Base-by-base conservation (phyloP, 1,140 invertebrate species). In the Phenacoccus solenopsis region DNA sequence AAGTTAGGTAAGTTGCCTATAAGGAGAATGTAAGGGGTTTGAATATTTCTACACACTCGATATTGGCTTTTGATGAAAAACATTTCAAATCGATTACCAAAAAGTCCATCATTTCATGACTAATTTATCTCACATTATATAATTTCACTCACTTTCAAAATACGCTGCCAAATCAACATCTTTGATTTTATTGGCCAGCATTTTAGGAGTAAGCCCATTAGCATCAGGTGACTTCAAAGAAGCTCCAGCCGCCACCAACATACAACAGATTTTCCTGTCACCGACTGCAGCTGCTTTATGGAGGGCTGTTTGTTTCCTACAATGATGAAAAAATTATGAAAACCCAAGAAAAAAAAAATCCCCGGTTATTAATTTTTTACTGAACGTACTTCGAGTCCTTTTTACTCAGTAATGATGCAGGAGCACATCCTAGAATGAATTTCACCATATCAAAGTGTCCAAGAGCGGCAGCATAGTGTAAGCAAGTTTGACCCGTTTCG, bases 101-200 rank as follows among this genome's bases (percentile, higher is more conserved):
- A n/a, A n/a, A n/a, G n/a, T n/a, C n/a, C n/a, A n/a, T n/a, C n/a
- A n/a, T n/a, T n/a, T n/a, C n/a, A n/a, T n/a, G n/a, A n/a, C n/a
- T n/a, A n/a, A n/a, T n/a, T n/a, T n/a, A n/a, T n/a, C n/a, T n/a
- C n/a, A n/a, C n/a, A n/a, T n/a, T n/a, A n/a, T n/a, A n/a, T n/a
- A n/a, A n/a, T n/a, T n/a, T n/a, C 20, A 64, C 22, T 64, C 16
- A 64, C 59, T 4, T 64, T 64, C 59, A 25, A 64, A 64, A 64
- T 64, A 64, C 25, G 59, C 59, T 20, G 16, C 59, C 20, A 64
- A 64, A 25, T 64, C 59, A 16, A n/a, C 3, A 64, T 64, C 25
- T 64, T 20, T 64, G 9, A 64, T 24, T 27, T 25, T 22, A 10
- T 10, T 3, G 10, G 59, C 21, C 22, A 64, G 25, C 21, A 64